Evolutionary conservation across 2,797 vertebrate species (phyloP).

Genomic region (Knipowitschia caucasica): DNA sequence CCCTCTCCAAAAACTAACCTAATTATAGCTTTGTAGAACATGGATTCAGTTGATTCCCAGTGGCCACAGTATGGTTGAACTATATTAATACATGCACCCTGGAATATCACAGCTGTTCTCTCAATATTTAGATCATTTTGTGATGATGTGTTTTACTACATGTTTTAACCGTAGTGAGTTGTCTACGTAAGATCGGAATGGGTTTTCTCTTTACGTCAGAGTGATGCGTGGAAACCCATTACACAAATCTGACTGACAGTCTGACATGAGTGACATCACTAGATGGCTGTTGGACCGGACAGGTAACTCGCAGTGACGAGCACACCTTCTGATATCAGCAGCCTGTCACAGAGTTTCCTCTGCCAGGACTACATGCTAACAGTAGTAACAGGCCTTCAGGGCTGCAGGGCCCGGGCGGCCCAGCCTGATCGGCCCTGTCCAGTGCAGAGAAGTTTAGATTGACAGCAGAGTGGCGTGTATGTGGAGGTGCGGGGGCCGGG

Average conservation of each 20-base stretch:
- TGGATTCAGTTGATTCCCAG: conserved; percentile 66
- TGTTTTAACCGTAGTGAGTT: conserved; percentile 24
- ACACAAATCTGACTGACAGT: conserved; percentile 46
- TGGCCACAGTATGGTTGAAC: conserved; percentile 46
- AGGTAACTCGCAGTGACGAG: conserved; percentile 40
- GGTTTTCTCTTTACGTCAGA: conserved; percentile 50
- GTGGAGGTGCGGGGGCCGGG: conserved; percentile 60
- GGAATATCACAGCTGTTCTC: conserved; percentile 26
- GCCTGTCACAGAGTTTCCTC: conserved; percentile 36
- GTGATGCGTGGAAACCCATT: conserved; percentile 64
- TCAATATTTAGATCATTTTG: conserved; percentile 38
- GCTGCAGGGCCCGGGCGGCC: conserved; percentile 41
- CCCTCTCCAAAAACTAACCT: conserved; percentile 78
- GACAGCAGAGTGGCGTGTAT: conserved; percentile 58
- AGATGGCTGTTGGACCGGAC: conserved; percentile 58
- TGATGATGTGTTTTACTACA: conserved; percentile 54
- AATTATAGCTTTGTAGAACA: conserved; percentile 75
- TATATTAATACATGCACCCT: conserved; percentile 16
- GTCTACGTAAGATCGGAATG: conserved; percentile 2
- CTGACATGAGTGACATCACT: conserved; percentile 59
- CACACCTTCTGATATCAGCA: conserved; percentile 52
- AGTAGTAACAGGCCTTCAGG: conserved; percentile 42
- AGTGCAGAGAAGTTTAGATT: conserved; percentile 51
- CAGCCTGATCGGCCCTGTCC: conserved; percentile 48
- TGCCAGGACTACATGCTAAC: conserved; percentile 8